A percentile compares a stretch with the other conserved stretches of the same genome.
phyloP scores from a whole-genome alignment of 2,888 invertebrate species.

The Rhingia rostrata region DNA sequence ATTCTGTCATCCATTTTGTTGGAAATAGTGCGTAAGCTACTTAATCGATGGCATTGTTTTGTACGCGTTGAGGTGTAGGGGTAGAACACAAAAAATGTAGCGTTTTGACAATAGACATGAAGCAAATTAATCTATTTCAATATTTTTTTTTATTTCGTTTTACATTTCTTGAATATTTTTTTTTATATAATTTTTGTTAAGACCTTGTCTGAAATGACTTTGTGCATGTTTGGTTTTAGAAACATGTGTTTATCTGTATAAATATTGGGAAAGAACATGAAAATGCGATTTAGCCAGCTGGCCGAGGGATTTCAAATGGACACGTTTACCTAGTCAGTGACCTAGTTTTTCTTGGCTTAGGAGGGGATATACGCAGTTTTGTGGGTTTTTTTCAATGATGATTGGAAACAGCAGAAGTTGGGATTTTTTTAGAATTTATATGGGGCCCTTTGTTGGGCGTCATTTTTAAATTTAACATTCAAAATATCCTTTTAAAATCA shows the following conservation, averaged over 20 bases:
- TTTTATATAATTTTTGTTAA: background rate
- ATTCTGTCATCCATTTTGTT: conserved; percentile 57
- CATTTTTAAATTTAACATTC: background rate
- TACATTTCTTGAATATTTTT: conserved; percentile 14
- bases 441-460: background rate
- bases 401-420: background rate
- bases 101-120: conserved; percentile 49
- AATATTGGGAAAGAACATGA: conserved; percentile 26
- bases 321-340: background rate
- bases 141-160: conserved; percentile 49
- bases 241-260: background rate
- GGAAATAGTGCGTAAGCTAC: conserved; percentile 55
- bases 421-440: background rate
- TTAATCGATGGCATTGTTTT: conserved; percentile 65
- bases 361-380: background rate
- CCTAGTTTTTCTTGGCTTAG: conserved; percentile 16
- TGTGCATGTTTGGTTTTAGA: conserved; percentile 16
- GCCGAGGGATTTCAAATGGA: conserved; percentile 6
- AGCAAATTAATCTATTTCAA: conserved; percentile 64
- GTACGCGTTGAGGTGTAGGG: conserved; percentile 30
- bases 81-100: conserved; percentile 34
- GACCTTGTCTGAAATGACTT: conserved; percentile 34
- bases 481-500: too few relatives aligned
- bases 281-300: conserved; percentile 25
- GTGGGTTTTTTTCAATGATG: background rate